Base-by-base conservation (phyloP, 30 jellyfish, hydroid and myxozoan genomes). In the Phacellophora camtschatica region DNA sequence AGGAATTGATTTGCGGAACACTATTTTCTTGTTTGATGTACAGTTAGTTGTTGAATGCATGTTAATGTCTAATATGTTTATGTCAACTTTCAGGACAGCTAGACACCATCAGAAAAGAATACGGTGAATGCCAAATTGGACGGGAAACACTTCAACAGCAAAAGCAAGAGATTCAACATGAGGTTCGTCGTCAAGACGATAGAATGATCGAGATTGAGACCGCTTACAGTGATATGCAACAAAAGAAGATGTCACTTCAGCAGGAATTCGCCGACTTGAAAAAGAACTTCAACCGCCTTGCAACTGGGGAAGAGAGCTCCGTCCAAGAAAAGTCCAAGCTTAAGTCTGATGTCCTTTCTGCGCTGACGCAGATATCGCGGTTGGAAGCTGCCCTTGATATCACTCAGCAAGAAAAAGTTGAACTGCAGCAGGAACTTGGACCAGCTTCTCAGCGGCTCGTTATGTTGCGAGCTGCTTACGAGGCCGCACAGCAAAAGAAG, bases 311-410 rank as follows among this genome's bases (percentile, higher is more conserved):
- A 81, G 99, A 82, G 82, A 83, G 85, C 87, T 84, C 77, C 86
- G 71, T 20, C 32, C 97, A 86, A 54, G 90, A 91, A 75, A 93
- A 93, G 66, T 22, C 93, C 63, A 97, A 93, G 95, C 97, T 93
- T 55, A 94, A 93, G 78, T 50, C 95, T 8, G 97, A 93, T 64
- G 82, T 89, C 36, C 89, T 93, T 74, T 53, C 93, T 33, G 99
- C 99, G 12, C 96, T 86, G 83, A 86, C 81, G 89, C 94, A 88
- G 81, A 93, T 93, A 7, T 93, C 99, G 29, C 97, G 99, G 57
- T 90, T 93, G 72, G 99, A 93, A 73, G 97, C 99, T 45, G 97
- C 96, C 87, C 85, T 80, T 84, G 99, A 93, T 37, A 96, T 97
- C 66, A 93, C 94, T 20, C 97, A 87, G 83, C 99, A 93, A 59